phyloP scores from a whole-genome alignment of 1,140 invertebrate genomes.

The Drosophila orena region DNA sequence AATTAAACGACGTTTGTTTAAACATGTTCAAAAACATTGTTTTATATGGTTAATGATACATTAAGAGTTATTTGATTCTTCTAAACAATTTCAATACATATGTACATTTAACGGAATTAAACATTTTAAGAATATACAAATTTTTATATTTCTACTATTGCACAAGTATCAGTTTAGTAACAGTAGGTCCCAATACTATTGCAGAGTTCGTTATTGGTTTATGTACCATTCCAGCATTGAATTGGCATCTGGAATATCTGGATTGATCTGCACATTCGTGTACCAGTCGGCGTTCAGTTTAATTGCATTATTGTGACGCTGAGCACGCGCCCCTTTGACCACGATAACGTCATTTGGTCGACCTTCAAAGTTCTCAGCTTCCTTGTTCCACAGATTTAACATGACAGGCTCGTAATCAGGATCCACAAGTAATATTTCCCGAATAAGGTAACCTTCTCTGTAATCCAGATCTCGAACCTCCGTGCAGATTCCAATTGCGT shows the following conservation, averaged over 20 bases:
- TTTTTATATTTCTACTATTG: no score
- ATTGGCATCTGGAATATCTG: not conserved
- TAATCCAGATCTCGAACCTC: not conserved
- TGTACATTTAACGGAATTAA: no score
- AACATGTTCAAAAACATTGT: no score
- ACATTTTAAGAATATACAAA: no score
- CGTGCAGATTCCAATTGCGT: slow-evolving; percentile 2
- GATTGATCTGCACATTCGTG: slow-evolving; percentile 6
- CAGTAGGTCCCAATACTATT: no score
- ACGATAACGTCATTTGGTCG: not conserved
- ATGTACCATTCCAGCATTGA: not conserved
- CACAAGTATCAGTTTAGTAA: no score
- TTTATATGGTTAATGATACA: no score
- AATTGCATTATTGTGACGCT: not conserved
- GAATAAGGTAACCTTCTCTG: not conserved
- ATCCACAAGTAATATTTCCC: slow-evolving; percentile 1
- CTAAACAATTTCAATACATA: no score
- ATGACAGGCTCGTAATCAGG: not conserved
- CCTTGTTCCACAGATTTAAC: slow-evolving; percentile 6
- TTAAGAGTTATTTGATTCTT: no score
- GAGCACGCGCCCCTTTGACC: not conserved
- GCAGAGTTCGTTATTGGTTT: not conserved
- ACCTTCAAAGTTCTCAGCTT: not conserved
- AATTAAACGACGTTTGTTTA: slow-evolving; percentile 39
- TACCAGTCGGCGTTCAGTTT: slow-evolving; percentile 2